Evolutionary conservation across 2,888 invertebrate genomes (phyloP).

Genomic region (Priocnemis perturbator): DNA sequence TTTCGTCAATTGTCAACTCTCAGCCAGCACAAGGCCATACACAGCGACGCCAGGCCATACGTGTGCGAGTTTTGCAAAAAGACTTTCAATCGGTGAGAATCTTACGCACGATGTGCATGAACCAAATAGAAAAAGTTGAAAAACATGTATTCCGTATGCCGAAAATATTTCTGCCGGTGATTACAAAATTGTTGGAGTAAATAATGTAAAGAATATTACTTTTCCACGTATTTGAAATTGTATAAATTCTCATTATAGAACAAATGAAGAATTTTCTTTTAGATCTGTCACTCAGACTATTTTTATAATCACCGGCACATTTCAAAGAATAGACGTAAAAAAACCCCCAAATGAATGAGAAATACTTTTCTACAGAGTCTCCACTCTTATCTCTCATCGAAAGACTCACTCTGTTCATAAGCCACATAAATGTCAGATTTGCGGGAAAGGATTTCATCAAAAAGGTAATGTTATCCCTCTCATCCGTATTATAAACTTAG

Average conservation of each 20-base stretch:
- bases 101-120: too few species aligned
- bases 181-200: too few species aligned
- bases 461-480: constrained; percentile 83
- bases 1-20: constrained; percentile 86
- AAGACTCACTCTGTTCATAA: constrained; percentile 86
- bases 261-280: too few species aligned
- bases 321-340: constrained; percentile 3
- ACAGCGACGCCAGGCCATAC: constrained; percentile 85
- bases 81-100: constrained; percentile 80
- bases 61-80: constrained; percentile 86
- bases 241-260: too few species aligned
- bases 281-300: too few species aligned
- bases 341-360: not conserved
- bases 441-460: constrained; percentile 88
- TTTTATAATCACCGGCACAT: too few species aligned
- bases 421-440: constrained; percentile 84
- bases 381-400: constrained; percentile 87
- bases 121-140: too few species aligned
- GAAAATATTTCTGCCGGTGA: too few species aligned
- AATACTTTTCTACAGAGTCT: constrained; percentile 76
- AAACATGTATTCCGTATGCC: too few species aligned
- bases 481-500: not conserved
- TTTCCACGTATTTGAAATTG: not conserved
- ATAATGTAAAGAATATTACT: too few species aligned
- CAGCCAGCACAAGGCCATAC: constrained; percentile 87